Percentiles rank a stretch among this genome's conserved stretches.
phyloP scores from a whole-genome alignment of 2,113 vertebrate genomes.

The Fregetta grallaria region DNA sequence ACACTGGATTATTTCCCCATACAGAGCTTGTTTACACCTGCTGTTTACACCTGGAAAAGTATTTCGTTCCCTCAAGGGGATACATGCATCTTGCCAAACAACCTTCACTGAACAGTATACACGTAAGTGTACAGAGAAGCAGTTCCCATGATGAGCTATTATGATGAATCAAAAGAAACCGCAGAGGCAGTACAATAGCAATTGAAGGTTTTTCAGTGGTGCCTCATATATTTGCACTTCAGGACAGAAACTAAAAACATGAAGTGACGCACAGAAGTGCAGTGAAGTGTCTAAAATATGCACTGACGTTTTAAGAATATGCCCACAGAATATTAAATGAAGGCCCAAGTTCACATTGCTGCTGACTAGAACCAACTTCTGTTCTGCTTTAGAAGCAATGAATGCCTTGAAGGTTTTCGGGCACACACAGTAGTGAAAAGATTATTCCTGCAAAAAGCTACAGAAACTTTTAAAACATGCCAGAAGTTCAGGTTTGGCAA shows the following conservation, averaged over 20 bases:
- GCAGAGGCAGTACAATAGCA: slow-evolving; percentile 22
- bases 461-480: not conserved
- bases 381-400: not conserved
- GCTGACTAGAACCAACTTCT: not conserved
- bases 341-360: not conserved
- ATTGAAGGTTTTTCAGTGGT: slow-evolving; percentile 22
- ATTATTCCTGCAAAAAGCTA: not conserved
- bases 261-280: slow-evolving; percentile 30
- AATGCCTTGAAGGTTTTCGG: not conserved
- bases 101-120: not conserved
- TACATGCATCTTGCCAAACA: not conserved
- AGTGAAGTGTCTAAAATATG: slow-evolving; percentile 41
- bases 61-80: not conserved
- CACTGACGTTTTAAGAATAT: slow-evolving; percentile 32
- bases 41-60: not conserved
- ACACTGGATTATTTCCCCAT: not conserved
- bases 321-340: slow-evolving; percentile 46
- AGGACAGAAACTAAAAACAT: slow-evolving; percentile 27
- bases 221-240: slow-evolving; percentile 42
- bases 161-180: slow-evolving; percentile 37
- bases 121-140: not conserved
- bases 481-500: not conserved
- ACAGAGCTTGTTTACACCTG: not conserved
- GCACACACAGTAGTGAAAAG: not conserved
- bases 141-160: slow-evolving; percentile 26